A percentile compares a stretch with the other conserved stretches of the same genome.
Evolutionary conservation across 2,797 vertebrate genomes (phyloP).

Genomic region (Gobio occitaniae): DNA sequence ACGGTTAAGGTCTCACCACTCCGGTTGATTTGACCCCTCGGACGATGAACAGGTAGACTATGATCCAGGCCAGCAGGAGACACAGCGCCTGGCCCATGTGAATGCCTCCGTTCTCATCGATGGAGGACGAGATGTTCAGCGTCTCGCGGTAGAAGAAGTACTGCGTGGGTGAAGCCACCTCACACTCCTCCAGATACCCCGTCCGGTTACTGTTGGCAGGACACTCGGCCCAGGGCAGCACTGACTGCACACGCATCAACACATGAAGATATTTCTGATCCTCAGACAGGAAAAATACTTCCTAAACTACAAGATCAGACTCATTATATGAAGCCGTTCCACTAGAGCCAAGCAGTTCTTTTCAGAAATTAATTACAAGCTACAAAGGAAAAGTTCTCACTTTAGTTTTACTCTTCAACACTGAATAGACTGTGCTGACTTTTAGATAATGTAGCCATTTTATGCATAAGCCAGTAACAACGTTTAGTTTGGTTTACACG

Average conservation of each 20-base stretch:
- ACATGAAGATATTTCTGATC: background rate
- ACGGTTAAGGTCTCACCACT: conserved; percentile 77
- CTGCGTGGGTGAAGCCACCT: conserved; percentile 83
- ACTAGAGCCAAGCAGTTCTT: background rate
- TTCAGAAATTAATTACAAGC: background rate
- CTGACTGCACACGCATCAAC: conserved; percentile 72
- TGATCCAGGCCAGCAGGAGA: conserved; percentile 86
- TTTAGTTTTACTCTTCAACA: background rate
- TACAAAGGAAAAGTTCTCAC: background rate
- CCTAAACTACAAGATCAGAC: background rate
- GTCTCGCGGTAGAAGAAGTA: conserved; percentile 96
- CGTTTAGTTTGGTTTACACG: background rate
- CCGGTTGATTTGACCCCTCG: conserved; percentile 88
- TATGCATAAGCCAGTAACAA: background rate
- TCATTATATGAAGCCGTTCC: background rate
- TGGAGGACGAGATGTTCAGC: conserved; percentile 87
- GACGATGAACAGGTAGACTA: conserved; percentile 89
- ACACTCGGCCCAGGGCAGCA: conserved; percentile 89
- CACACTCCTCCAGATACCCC: conserved; percentile 84
- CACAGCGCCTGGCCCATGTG: conserved; percentile 87
- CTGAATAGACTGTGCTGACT: background rate
- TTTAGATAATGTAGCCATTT: background rate
- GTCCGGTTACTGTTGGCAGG: conserved; percentile 85
- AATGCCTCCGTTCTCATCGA: conserved; percentile 81
- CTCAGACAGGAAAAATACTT: background rate